phyloP scores from a whole-genome alignment of 2,113 vertebrate species.

The Columba janthina region DNA sequence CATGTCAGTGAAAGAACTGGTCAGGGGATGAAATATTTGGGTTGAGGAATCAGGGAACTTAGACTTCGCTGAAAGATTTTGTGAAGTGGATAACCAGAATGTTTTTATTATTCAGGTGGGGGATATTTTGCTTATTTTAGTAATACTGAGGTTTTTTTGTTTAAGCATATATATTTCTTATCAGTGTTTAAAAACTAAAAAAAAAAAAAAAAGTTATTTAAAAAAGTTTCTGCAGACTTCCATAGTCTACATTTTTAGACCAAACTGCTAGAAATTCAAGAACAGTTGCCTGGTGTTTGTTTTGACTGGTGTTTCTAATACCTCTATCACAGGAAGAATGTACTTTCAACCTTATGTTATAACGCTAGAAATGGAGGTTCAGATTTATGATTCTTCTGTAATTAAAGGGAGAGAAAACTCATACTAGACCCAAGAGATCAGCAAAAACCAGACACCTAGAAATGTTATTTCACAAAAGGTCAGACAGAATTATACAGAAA shows the following conservation, averaged over 20 bases:
- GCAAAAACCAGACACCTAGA: neutral
- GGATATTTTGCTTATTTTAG: neutral
- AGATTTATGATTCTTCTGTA: neutral
- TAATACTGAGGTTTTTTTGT: neutral
- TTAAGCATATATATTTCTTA: neutral
- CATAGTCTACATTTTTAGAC: neutral
- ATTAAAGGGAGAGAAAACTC: neutral
- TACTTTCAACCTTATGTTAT: neutral
- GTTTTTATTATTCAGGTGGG: neutral
- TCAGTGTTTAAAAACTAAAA: neutral
- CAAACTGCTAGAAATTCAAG: neutral
- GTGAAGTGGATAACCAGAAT: neutral
- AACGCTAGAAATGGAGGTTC: neutral
- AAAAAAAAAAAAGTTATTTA: neutral
- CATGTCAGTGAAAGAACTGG: neutral
- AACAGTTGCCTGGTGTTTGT: neutral
- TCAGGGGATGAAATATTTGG: neutral
- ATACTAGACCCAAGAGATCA: neutral
- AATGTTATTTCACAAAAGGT: constrained; percentile 3
- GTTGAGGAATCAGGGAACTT: neutral
- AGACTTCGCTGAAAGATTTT: neutral
- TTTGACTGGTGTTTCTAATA: neutral
- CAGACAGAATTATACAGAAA: neutral
- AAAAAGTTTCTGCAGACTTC: neutral
- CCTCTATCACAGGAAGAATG: neutral